These are phyloP conservation scores for Protaetia brevitarsis DNA, from an alignment of 1,140 invertebrate species.

Conservation along the genomic window DNA sequence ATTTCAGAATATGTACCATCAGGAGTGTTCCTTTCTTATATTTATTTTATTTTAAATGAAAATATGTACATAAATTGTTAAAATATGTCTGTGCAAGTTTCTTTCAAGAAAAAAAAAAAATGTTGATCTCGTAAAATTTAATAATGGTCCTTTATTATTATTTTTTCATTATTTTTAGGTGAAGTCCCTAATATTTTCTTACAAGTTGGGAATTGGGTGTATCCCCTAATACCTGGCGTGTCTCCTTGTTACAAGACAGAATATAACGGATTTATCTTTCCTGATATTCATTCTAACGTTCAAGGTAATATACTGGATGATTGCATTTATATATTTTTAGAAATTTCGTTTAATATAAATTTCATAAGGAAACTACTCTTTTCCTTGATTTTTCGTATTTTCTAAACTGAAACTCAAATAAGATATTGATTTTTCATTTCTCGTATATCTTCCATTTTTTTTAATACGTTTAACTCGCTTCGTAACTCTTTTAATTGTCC, in stretches of 20 bases:
- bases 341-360: neutral
- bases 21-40: too few relatives aligned
- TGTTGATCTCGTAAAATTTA: neutral
- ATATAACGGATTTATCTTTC: conserved; percentile 70
- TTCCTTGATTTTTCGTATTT: too few relatives aligned
- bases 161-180: conserved; percentile 28
- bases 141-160: conserved; percentile 29
- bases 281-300: conserved; percentile 56
- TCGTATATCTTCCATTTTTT: neutral
- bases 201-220: conserved; percentile 64
- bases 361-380: too few relatives aligned
- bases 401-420: neutral
- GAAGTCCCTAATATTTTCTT: conserved; percentile 51
- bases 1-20: too few relatives aligned
- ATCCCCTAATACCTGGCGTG: conserved; percentile 64
- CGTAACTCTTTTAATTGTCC: too few relatives aligned
- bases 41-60: neutral
- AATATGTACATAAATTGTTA: conserved; percentile 30
- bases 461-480: neutral
- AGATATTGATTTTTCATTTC: neutral
- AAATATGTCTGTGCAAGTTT: too few relatives aligned
- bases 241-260: conserved; percentile 64
- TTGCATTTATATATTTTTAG: neutral
- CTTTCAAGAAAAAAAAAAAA: too few relatives aligned
- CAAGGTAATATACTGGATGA: conserved; percentile 43